Conservation (phyloP, 2,113 vertebrate genomes). For the Orientallactaga bullata region DNA sequence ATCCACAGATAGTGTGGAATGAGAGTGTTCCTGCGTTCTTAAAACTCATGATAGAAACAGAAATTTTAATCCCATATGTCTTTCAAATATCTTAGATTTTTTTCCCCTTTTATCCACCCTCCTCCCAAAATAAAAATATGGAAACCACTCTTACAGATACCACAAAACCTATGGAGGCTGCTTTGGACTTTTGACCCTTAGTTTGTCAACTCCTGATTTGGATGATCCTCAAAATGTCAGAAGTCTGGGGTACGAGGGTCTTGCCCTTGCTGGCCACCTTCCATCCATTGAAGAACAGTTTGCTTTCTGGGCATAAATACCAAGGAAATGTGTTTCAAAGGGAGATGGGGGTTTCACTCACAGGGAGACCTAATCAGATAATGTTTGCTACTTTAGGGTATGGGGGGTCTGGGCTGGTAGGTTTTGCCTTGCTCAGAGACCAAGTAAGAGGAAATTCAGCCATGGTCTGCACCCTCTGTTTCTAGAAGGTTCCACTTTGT, state of each 20-base stretch:
- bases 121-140: not conserved
- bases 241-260: not conserved
- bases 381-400: not conserved
- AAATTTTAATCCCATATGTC: not conserved
- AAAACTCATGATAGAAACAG: not conserved
- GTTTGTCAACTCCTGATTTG: not conserved
- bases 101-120: not conserved
- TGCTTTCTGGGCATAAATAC: not conserved
- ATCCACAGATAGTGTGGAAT: not conserved
- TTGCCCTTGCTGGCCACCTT: not conserved
- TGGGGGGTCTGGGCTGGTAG: not conserved
- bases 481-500: not conserved
- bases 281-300: not conserved
- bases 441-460: not conserved
- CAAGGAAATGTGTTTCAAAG: not conserved
- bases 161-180: not conserved
- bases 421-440: not conserved
- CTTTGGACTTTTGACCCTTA: not conserved
- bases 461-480: rapidly evolving
- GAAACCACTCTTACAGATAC: not conserved
- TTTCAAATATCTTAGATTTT: not conserved
- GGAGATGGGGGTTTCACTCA: not conserved
- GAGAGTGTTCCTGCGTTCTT: not conserved
- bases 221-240: not conserved
- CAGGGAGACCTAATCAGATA: not conserved